These are phyloP conservation scores for Hydrozoanthus tunicans DNA, from an alignment of 64 coral and sea anemone species.

Conservation along the genomic window DNA sequence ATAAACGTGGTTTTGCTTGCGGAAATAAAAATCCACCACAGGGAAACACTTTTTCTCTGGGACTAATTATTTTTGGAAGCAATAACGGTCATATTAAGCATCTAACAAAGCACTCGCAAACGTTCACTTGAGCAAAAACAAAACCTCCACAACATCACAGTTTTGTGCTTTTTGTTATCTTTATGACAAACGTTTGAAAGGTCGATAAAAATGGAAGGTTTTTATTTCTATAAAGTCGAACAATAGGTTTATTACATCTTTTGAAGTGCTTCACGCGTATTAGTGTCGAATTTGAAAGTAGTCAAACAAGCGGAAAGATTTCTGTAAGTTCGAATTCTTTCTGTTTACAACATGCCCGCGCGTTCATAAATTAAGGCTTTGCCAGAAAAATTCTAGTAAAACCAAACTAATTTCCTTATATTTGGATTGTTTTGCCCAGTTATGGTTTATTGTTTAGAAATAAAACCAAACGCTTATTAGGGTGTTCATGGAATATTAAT, in stretches of 20 bases:
- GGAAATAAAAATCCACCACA: slow-evolving; percentile 40
- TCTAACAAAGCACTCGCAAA: slow-evolving; percentile 41
- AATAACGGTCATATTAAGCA: slow-evolving; percentile 55
- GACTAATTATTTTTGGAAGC: slow-evolving; percentile 65
- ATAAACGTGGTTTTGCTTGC: slow-evolving; percentile 46
- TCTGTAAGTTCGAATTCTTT: slow-evolving; percentile 33
- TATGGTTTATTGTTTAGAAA: slow-evolving; percentile 35
- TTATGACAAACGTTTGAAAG: slow-evolving; percentile 43
- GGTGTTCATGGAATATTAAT: slow-evolving; percentile 36
- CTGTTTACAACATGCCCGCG: neutral
- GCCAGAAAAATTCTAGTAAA: slow-evolving; percentile 10
- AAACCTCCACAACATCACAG: slow-evolving; percentile 48
- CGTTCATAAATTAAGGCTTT: slow-evolving; percentile 2
- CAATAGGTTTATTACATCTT: slow-evolving; percentile 60
- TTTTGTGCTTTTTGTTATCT: slow-evolving; percentile 63
- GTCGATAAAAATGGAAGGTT: slow-evolving; percentile 59
- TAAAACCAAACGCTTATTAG: slow-evolving; percentile 3
- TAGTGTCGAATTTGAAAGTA: slow-evolving; percentile 16
- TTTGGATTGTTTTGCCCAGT: slow-evolving; percentile 11
- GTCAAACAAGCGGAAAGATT: slow-evolving; percentile 49
- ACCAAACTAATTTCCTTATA: neutral
- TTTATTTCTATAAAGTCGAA: slow-evolving; percentile 55
- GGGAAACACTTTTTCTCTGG: slow-evolving; percentile 46
- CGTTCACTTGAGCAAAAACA: slow-evolving; percentile 57
- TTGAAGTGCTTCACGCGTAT: slow-evolving; percentile 47